These are phyloP conservation scores for Actinernus sp. DNA, from an alignment of 92 coral and sea anemone species.

Conservation along the genomic window DNA sequence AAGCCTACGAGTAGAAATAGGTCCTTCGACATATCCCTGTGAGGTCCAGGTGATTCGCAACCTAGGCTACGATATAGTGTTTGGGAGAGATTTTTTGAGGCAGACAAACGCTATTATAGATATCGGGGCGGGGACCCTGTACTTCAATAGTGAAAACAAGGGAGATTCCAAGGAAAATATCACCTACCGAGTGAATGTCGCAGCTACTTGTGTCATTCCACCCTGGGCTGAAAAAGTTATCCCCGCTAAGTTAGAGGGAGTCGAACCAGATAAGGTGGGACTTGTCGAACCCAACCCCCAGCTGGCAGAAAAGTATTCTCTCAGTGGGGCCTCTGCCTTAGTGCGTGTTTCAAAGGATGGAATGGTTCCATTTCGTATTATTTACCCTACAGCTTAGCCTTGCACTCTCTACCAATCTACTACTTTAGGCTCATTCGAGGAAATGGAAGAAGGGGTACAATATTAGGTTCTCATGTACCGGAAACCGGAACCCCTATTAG, in stretches of 20 bases:
- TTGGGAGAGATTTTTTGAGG: conserved; percentile 56
- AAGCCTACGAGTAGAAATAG: background rate
- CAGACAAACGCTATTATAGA: conserved; percentile 1
- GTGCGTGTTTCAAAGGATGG: conserved; percentile 9
- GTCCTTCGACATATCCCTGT: background rate
- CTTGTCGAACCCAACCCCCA: conserved; percentile 37
- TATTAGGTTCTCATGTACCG: background rate
- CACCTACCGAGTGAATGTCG: conserved; percentile 7
- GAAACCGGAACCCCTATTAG: background rate
- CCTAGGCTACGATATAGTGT: conserved; percentile 36
- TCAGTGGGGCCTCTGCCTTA: conserved; percentile 34
- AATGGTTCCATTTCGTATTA: conserved; percentile 31
- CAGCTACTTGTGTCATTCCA: conserved; percentile 25
- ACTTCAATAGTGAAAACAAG: too few relatives aligned
- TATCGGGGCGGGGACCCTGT: background rate
- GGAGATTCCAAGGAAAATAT: too few relatives aligned
- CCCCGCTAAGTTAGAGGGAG: conserved; percentile 22
- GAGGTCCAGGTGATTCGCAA: conserved; percentile 1
- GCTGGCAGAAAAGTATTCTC: conserved; percentile 29
- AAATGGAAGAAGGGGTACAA: background rate
- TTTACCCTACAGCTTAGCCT: conserved; percentile 27
- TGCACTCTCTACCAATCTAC: conserved; percentile 26
- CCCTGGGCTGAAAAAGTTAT: conserved; percentile 53
- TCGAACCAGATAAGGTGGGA: conserved; percentile 25
- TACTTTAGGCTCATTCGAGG: conserved; percentile 22